Conservation (phyloP, 2,797 vertebrate species). For the Notolabrus celidotus region DNA sequence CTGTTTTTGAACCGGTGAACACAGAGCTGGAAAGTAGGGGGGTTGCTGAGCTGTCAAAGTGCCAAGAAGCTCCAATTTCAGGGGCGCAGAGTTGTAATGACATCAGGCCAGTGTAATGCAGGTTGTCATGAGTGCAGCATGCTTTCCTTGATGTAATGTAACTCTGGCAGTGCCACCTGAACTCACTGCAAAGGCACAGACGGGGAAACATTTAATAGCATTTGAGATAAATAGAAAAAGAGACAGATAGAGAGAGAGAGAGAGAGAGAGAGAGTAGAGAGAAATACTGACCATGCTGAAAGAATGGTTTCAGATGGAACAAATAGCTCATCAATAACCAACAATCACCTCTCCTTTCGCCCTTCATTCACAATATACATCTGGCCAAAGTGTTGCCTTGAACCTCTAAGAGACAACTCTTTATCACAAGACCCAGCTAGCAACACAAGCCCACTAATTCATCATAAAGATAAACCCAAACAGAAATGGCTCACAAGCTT, state of each 20-base stretch:
- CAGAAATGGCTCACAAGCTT: conserved; percentile 64
- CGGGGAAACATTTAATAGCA: conserved; percentile 43
- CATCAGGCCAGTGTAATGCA: conserved; percentile 73
- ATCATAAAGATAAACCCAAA: conserved; percentile 71
- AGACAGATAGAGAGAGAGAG: neutral
- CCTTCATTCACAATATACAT: conserved; percentile 13
- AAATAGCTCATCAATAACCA: conserved; percentile 57
- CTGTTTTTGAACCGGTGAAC: conserved; percentile 39
- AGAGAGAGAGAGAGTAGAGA: neutral
- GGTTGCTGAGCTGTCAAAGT: conserved; percentile 53
- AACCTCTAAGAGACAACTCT: conserved; percentile 30
- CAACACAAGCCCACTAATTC: conserved; percentile 49
- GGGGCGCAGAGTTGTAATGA: conserved; percentile 70
- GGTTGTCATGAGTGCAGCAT: conserved; percentile 70
- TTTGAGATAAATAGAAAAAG: conserved; percentile 10
- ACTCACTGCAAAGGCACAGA: conserved; percentile 46
- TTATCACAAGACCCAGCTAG: conserved; percentile 38
- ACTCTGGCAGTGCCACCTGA: conserved; percentile 59
- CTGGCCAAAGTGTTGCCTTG: conserved; percentile 18
- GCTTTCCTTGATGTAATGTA: conserved; percentile 68
- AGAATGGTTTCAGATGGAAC: conserved; percentile 45
- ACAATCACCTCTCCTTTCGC: conserved; percentile 34
- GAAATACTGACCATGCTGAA: conserved; percentile 27
- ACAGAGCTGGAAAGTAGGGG: conserved; percentile 48
- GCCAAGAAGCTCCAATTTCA: conserved; percentile 68